Conservation (phyloP, 2,888 invertebrate species). For the Hypomecis atomaria region DNA sequence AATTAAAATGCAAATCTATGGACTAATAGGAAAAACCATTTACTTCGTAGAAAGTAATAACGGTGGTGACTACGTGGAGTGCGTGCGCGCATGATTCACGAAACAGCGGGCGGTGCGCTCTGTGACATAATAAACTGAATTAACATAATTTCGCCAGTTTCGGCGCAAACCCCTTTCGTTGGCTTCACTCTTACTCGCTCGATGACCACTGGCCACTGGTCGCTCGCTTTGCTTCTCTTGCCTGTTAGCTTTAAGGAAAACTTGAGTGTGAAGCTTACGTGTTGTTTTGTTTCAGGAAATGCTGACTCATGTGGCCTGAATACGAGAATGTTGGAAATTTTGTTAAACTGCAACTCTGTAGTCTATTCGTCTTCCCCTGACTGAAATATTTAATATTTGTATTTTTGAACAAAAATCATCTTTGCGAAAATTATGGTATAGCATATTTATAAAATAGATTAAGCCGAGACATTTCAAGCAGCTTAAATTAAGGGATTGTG, state of each 20-base stretch:
- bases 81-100: conserved; percentile 75
- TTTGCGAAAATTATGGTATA: no score
- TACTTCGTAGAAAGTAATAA: conserved; percentile 79
- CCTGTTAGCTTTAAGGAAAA: conserved; percentile 43
- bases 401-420: no score
- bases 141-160: conserved; percentile 73
- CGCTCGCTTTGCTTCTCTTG: conserved; percentile 59
- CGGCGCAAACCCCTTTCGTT: conserved; percentile 66
- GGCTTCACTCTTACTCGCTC: conserved; percentile 58
- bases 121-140: conserved; percentile 82
- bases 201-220: conserved; percentile 24
- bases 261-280: conserved; percentile 12
- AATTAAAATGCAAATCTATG: conserved; percentile 35
- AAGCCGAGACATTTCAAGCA: no score
- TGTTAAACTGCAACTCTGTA: not conserved
- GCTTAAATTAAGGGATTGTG: no score
- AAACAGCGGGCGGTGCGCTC: conserved; percentile 60
- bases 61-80: conserved; percentile 68
- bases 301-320: conserved; percentile 30
- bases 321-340: conserved; percentile 5
- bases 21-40: conserved; percentile 56
- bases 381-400: no score
- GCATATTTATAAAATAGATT: no score
- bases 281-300: conserved; percentile 29
- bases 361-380: no score